A percentile compares a stretch with the other conserved stretches of the same genome.
phyloP scores from a whole-genome alignment of 2,888 invertebrate genomes.

The Caenorhabditis japonica region DNA sequence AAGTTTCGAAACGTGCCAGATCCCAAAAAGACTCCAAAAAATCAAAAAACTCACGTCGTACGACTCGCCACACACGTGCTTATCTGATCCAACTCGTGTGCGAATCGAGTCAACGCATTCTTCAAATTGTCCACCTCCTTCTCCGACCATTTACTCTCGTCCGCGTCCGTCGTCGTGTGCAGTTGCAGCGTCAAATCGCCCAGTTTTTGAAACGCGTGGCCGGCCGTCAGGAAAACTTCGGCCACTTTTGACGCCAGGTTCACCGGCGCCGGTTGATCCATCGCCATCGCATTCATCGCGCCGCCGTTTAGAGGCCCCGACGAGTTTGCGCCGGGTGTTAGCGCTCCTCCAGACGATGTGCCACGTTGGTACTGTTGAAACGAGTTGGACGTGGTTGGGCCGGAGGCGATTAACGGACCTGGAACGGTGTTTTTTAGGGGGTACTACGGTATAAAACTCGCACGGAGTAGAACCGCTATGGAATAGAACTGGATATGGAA shows the following conservation, averaged over 20 bases:
- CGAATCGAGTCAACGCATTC: slow-evolving; percentile 69
- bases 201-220: slow-evolving; percentile 73
- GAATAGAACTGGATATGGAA: too few species aligned
- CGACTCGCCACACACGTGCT: slow-evolving; percentile 64
- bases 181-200: slow-evolving; percentile 73
- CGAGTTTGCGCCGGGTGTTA: background rate
- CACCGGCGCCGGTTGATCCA: slow-evolving; percentile 58
- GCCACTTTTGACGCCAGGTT: slow-evolving; percentile 66
- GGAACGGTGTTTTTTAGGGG: too few species aligned
- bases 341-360: background rate
- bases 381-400: background rate
- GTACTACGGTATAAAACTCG: too few species aligned
- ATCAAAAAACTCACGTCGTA: slow-evolving; percentile 60
- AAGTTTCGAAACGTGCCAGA: too few species aligned
- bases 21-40: too few species aligned
- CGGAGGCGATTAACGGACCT: slow-evolving; percentile 11
- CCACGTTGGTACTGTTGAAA: slow-evolving; percentile 51
- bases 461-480: too few species aligned
- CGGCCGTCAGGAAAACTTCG: slow-evolving; percentile 74
- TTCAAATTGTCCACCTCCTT: slow-evolving; percentile 68
- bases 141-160: slow-evolving; percentile 71
- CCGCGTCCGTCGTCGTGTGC: slow-evolving; percentile 58
- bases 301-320: slow-evolving; percentile 5
- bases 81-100: slow-evolving; percentile 73
- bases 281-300: slow-evolving; percentile 13